Percentiles rank a stretch among this genome's conserved stretches.
phyloP scores from a whole-genome alignment of 2,113 vertebrate species.

The Misgurnus anguillicaudatus region DNA sequence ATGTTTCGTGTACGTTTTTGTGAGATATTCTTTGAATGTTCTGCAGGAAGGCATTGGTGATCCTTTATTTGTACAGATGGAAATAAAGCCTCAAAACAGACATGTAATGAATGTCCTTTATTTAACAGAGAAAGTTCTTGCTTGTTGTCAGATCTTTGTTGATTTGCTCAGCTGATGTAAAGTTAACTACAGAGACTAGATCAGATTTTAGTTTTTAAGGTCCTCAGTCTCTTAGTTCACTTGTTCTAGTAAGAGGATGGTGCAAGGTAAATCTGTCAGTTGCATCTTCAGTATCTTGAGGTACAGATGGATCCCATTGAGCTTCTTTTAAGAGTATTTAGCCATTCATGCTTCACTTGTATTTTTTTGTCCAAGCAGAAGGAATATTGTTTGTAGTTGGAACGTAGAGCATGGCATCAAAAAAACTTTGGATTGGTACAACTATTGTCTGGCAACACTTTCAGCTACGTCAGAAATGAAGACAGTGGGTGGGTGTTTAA shows the following conservation, averaged over 20 bases:
- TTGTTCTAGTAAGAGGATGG: not conserved
- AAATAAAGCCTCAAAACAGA: not conserved
- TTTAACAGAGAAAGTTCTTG: not conserved
- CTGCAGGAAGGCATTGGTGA: no score
- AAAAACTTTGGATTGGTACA: conserved; percentile 1
- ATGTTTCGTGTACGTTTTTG: no score
- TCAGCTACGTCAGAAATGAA: conserved; percentile 24
- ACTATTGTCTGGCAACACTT: conserved; percentile 24
- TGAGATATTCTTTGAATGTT: no score
- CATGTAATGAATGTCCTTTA: conserved; percentile 13
- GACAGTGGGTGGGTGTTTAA: conserved; percentile 5
- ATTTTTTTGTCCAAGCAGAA: not conserved
- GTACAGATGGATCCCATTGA: not conserved
- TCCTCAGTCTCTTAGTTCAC: conserved; percentile 2
- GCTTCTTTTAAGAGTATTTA: not conserved
- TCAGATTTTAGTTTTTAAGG: not conserved
- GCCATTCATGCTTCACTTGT: no score
- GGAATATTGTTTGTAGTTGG: not conserved
- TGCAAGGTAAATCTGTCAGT: not conserved
- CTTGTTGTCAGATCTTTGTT: conserved; percentile 9
- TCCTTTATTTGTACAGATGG: no score
- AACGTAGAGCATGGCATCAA: not conserved
- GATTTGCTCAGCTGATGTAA: not conserved
- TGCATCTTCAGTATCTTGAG: not conserved
- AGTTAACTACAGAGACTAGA: not conserved